Conservation (phyloP, 1,140 invertebrate genomes). For the Limonius californicus region DNA sequence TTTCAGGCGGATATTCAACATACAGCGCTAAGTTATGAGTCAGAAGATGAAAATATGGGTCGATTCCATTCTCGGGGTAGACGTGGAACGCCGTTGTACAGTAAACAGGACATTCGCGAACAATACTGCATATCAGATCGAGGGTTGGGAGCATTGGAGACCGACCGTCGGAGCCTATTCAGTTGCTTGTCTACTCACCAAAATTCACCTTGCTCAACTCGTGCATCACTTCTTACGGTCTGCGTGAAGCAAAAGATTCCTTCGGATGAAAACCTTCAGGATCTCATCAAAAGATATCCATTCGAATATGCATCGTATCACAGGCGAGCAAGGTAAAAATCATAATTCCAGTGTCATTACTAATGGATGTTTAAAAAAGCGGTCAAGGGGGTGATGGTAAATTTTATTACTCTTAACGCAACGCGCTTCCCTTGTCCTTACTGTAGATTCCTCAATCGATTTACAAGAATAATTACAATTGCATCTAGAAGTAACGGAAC, state of each 20-base stretch:
- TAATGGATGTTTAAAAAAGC: too few relatives aligned
- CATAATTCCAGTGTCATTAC: too few relatives aligned
- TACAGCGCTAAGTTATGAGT: slow-evolving; percentile 62
- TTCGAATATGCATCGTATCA: slow-evolving; percentile 69
- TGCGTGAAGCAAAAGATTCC: slow-evolving; percentile 77
- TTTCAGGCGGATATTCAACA: slow-evolving; percentile 61
- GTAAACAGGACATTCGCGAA: slow-evolving; percentile 78
- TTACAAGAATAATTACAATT: too few relatives aligned
- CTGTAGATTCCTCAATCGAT: too few relatives aligned
- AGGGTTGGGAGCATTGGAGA: slow-evolving; percentile 80
- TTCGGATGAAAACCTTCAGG: slow-evolving; percentile 81
- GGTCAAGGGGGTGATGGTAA: too few relatives aligned
- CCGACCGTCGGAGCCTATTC: slow-evolving; percentile 55
- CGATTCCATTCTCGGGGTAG: slow-evolving; percentile 49
- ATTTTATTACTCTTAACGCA: too few relatives aligned
- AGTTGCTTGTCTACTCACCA: slow-evolving; percentile 80
- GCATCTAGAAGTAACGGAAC: too few relatives aligned
- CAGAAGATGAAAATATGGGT: slow-evolving; percentile 64
- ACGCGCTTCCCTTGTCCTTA: too few relatives aligned
- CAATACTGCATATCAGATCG: slow-evolving; percentile 91
- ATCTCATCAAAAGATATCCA: slow-evolving; percentile 45
- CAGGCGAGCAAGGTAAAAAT: slow-evolving; percentile 29
- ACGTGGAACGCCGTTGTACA: slow-evolving; percentile 44
- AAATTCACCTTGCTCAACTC: slow-evolving; percentile 55
- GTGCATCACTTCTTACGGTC: slow-evolving; percentile 69